phyloP scores from a whole-genome alignment of 1,140 invertebrate species.

The Oryctes rhinoceros region DNA sequence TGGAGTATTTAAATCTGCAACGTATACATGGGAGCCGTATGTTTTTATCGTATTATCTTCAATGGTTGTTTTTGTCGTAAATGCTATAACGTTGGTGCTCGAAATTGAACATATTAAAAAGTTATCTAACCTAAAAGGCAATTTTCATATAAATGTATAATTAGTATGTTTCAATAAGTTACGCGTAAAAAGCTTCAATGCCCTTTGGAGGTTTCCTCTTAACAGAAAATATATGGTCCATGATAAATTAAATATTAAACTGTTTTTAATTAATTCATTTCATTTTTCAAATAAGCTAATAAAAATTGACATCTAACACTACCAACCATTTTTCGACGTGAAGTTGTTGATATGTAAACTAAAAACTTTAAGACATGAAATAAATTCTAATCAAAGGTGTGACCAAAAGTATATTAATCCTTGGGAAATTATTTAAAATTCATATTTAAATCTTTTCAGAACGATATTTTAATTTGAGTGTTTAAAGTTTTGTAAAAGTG shows the following conservation, averaged over 20 bases:
- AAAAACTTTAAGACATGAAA: too few species aligned
- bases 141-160: not conserved
- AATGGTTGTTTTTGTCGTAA: constrained; percentile 76
- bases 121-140: constrained; percentile 54
- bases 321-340: too few species aligned
- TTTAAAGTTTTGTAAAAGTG: too few species aligned
- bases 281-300: too few species aligned
- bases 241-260: constrained; percentile 24
- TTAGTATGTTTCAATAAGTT: constrained; percentile 40
- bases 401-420: too few species aligned
- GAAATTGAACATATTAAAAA: constrained; percentile 75
- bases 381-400: too few species aligned
- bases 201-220: constrained; percentile 53
- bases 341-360: too few species aligned
- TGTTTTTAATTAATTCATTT: not conserved
- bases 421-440: too few species aligned
- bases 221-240: constrained; percentile 58
- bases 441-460: too few species aligned
- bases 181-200: constrained; percentile 50
- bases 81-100: constrained; percentile 81
- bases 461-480: too few species aligned
- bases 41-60: constrained; percentile 71
- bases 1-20: constrained; percentile 86
- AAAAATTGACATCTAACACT: too few species aligned
- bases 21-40: constrained; percentile 83